Base-by-base conservation (phyloP, 2,797 vertebrate species). In the Cetoscarus ocellatus region DNA sequence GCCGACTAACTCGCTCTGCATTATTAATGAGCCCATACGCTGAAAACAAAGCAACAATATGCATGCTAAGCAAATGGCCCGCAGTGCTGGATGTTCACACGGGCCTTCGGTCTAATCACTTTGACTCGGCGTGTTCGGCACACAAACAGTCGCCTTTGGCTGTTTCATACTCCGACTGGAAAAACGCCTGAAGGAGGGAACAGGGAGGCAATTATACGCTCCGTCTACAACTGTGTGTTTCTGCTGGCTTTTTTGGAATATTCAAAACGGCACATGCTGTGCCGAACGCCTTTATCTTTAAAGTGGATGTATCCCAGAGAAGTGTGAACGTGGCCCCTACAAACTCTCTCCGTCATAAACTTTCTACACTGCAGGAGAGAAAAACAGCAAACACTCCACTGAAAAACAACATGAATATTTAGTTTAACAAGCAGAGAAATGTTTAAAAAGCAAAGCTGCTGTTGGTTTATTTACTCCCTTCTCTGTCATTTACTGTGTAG, bases 1-100 rank as follows among this genome's bases (percentile, higher is more conserved):
- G 86, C 82, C 79, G 75, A 75, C 88, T 88, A 88, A 86, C 85
- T 79, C 49, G 6, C 54, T 73, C 72, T 88, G 88, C 82, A 91
- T 91, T 89, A 92, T 91, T 87, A 80, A 92, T 90, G 82, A 86
- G 82, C 52, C 77, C 84, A 84, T 91, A 87, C 58, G 78, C 78
- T 88, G 86, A 89, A 88, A 92, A 91, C 79, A 82, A 87, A 86
- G 53, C 62, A 71, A 87, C 83, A 85, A 89, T 86, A 86, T 88
- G 90, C 85, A 88, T 86, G 80, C 82, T 83, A 86, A 92, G 90
- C 84, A 86, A 91, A 90, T 72, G 78, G 67, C 87, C 89, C 82
- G 76, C 77, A 64, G 89, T 77, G 77, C 75, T 53, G 68, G 70
- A 58, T 50, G 57, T 73, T 79, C 72, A 71, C 82, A 67, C 56